phyloP scores from a whole-genome alignment of 2,888 invertebrate genomes.

The Noctua fimbriata region DNA sequence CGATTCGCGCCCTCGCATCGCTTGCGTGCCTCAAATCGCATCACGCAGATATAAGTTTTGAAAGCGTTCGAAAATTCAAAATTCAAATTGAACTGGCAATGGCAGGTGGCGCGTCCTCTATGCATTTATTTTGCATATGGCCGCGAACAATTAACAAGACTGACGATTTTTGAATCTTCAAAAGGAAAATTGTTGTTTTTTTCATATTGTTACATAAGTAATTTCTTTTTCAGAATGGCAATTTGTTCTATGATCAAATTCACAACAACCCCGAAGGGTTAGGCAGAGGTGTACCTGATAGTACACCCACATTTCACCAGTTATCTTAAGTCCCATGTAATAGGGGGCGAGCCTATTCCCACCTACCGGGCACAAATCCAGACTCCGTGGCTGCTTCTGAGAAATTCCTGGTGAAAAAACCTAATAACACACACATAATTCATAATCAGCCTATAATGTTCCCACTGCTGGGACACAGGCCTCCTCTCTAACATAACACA shows the following conservation, averaged over 20 bases:
- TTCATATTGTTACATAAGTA: neutral
- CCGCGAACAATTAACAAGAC: slow-evolving; percentile 52
- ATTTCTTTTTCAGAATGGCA: neutral
- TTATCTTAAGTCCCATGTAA: no score
- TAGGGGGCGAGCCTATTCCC: no score
- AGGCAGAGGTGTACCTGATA: no score
- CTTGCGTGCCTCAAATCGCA: slow-evolving; percentile 75
- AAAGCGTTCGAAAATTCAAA: slow-evolving; percentile 78
- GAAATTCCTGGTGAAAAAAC: no score
- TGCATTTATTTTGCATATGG: slow-evolving; percentile 68
- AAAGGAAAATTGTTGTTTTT: slow-evolving; percentile 15
- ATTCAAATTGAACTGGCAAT: slow-evolving; percentile 73
- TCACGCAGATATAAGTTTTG: slow-evolving; percentile 74
- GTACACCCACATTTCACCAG: no score
- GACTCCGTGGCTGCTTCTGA: no score
- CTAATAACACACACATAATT: no score
- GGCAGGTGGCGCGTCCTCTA: slow-evolving; percentile 71
- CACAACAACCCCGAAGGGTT: no score
- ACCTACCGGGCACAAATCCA: no score
- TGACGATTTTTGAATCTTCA: slow-evolving; percentile 6
- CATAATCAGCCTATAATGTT: no score
- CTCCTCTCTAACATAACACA: no score
- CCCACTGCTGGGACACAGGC: no score
- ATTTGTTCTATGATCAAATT: neutral
- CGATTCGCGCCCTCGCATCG: slow-evolving; percentile 73